Evolutionary conservation across 2,888 invertebrate species (phyloP).

Genomic region (Leptopilina syphax): DNA sequence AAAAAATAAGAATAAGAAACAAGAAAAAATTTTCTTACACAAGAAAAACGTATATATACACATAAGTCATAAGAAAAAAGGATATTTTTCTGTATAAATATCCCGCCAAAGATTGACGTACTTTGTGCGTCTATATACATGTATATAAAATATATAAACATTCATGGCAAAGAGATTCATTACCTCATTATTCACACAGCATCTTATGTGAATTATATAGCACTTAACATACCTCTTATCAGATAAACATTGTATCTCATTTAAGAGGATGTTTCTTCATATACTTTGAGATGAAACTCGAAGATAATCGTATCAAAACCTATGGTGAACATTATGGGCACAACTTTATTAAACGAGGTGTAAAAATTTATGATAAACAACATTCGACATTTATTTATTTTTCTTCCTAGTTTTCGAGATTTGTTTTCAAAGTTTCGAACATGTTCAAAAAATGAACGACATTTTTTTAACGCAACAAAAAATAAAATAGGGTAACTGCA

Average conservation of each 20-base stretch:
- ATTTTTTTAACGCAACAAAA: no score
- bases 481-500: no score
- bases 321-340: background rate
- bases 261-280: constrained; percentile 8
- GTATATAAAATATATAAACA: no score
- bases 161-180: background rate
- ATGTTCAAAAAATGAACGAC: no score
- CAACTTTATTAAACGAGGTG: background rate
- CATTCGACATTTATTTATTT: no score
- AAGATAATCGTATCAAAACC: constrained; percentile 9
- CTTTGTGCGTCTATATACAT: background rate
- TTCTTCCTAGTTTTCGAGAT: no score
- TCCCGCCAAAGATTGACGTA: constrained; percentile 5
- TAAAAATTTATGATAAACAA: background rate
- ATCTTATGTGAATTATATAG: constrained; percentile 1
- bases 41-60: background rate
- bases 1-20: background rate
- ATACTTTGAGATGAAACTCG: background rate
- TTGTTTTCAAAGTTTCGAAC: no score
- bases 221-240: constrained; percentile 9
- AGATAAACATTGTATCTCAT: constrained; percentile 5
- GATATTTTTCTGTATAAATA: background rate
- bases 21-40: background rate
- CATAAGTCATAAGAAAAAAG: background rate
- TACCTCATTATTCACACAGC: constrained; percentile 13